These are phyloP conservation scores for Hypomesus transpacificus DNA, from an alignment of 2,113 vertebrate genomes.

Conservation along the genomic window DNA sequence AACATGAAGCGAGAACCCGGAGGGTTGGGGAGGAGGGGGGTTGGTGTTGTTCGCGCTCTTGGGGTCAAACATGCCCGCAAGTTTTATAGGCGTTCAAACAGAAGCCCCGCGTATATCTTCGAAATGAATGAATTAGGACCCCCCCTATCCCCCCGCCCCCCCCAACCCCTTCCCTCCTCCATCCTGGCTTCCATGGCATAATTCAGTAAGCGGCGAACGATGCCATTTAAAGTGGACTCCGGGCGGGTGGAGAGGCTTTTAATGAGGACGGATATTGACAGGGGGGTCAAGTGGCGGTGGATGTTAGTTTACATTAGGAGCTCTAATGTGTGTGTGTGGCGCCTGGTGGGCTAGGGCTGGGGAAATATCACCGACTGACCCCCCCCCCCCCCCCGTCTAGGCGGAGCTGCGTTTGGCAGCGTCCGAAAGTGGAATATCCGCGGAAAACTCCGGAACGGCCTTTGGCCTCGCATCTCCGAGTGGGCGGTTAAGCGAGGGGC, in stretches of 20 bases:
- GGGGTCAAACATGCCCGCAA: constrained; percentile 46
- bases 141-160: constrained; percentile 20
- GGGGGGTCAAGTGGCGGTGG: constrained; percentile 62
- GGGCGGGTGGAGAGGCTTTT: constrained; percentile 57
- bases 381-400: constrained; percentile 3
- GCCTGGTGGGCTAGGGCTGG: constrained; percentile 14
- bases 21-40: no score
- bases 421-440: no score
- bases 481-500: no score
- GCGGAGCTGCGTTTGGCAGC: not conserved
- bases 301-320: constrained; percentile 64
- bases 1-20: constrained; percentile 49
- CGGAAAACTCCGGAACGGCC: no score
- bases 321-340: constrained; percentile 34
- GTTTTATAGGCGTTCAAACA: constrained; percentile 65
- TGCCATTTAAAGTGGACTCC: constrained; percentile 62
- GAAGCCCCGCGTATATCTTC: constrained; percentile 54
- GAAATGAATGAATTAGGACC: constrained; percentile 57
- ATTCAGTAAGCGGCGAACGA: constrained; percentile 60
- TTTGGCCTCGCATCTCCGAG: no score
- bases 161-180: constrained; percentile 13
- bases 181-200: constrained; percentile 26
- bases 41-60: constrained; percentile 30
- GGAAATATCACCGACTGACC: constrained; percentile 33
- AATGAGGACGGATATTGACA: constrained; percentile 70